Percentiles rank a stretch among this genome's conserved stretches.
These are phyloP conservation scores for Odontophorus gujanensis DNA, from an alignment of 2,113 vertebrate genomes.

Conservation along the genomic window DNA sequence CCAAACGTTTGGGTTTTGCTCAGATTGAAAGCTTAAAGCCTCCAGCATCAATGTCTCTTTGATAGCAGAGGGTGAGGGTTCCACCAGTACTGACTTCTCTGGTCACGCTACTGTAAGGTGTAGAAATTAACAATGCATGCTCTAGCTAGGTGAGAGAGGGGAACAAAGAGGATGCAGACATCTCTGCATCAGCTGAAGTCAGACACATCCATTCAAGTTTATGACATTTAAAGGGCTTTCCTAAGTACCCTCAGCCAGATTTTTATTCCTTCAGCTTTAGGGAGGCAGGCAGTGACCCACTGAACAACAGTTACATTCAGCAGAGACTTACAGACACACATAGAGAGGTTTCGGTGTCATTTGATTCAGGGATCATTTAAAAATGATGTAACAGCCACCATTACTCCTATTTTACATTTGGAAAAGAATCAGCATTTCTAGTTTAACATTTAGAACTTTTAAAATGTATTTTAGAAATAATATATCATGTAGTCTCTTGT, in stretches of 20 bases:
- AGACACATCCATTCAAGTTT: background rate
- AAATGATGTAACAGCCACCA: background rate
- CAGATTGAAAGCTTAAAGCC: background rate
- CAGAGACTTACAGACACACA: background rate
- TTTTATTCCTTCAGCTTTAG: background rate
- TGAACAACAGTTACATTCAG: background rate
- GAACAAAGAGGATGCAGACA: background rate
- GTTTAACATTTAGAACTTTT: background rate
- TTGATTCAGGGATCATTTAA: background rate
- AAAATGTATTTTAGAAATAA: background rate
- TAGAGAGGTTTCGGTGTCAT: background rate
- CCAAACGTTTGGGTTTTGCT: background rate
- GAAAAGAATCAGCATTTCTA: background rate
- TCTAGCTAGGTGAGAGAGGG: background rate
- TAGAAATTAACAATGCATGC: background rate
- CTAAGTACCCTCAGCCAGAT: background rate
- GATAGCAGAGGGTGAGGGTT: background rate
- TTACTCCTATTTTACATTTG: background rate
- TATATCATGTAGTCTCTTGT: background rate
- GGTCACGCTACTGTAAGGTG: background rate
- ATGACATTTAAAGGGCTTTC: background rate
- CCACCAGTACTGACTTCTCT: background rate
- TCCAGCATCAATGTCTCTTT: background rate
- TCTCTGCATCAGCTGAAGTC: background rate
- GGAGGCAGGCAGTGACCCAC: background rate